Conservation (phyloP, 2,888 invertebrate genomes). For the Heliconius cydno region DNA sequence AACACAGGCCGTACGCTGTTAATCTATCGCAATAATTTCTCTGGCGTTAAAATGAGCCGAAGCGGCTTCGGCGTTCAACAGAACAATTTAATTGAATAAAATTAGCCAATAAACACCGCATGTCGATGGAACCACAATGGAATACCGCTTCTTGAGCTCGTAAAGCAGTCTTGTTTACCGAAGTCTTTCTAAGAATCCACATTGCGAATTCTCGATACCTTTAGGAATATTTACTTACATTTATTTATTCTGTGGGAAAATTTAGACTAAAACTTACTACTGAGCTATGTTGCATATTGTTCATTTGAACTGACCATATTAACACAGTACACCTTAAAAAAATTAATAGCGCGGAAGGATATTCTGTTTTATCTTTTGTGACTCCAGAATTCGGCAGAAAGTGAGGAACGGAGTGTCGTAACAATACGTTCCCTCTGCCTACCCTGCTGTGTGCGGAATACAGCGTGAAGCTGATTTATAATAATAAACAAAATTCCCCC, state of each 20-base stretch:
- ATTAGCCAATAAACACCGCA: constrained; percentile 80
- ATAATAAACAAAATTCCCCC: too few species aligned
- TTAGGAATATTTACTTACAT: constrained; percentile 58
- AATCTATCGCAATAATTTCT: constrained; percentile 75
- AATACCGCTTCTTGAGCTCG: constrained; percentile 71
- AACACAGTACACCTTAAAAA: not conserved
- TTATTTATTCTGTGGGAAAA: constrained; percentile 59
- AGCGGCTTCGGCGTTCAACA: constrained; percentile 56
- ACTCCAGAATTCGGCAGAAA: too few species aligned
- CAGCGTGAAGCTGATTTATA: too few species aligned
- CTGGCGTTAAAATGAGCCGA: constrained; percentile 70
- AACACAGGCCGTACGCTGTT: constrained; percentile 58
- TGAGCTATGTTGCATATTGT: not conserved
- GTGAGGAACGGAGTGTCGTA: too few species aligned
- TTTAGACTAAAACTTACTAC: not conserved
- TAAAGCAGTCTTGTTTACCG: constrained; percentile 78
- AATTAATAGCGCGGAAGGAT: not conserved
- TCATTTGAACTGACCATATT: not conserved
- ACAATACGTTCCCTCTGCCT: too few species aligned
- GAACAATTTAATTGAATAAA: constrained; percentile 83
- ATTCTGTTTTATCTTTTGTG: not conserved
- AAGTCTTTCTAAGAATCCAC: constrained; percentile 69
- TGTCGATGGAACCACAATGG: constrained; percentile 78
- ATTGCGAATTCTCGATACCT: constrained; percentile 70
- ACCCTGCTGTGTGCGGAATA: too few species aligned